Evolutionary conservation across 2,888 invertebrate genomes (phyloP).

Genomic region (Stomorhina lunata): DNA sequence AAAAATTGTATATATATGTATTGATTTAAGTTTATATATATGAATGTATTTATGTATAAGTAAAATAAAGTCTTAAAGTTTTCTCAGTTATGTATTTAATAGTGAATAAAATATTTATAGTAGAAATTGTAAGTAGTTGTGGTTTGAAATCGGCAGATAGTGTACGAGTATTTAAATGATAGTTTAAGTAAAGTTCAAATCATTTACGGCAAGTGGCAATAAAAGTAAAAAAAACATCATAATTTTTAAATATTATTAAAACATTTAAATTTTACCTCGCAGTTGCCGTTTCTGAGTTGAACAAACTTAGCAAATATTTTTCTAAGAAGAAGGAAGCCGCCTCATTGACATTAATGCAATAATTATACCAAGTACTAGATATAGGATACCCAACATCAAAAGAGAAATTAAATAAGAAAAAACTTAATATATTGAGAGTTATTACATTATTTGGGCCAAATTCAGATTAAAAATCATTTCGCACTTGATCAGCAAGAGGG

Average conservation of each 20-base stretch:
- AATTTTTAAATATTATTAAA: background rate
- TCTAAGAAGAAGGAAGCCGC: constrained; percentile 23
- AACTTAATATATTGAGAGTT: too few species aligned
- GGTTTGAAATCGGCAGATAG: constrained; percentile 9
- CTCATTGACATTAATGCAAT: constrained; percentile 32
- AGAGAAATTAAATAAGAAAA: background rate
- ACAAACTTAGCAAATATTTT: background rate
- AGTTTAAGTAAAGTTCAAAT: background rate
- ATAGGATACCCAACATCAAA: background rate
- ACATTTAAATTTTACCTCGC: background rate
- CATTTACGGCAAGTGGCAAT: background rate
- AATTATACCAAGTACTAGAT: constrained; percentile 13
- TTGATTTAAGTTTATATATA: too few species aligned
- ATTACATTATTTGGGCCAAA: too few species aligned
- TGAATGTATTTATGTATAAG: too few species aligned
- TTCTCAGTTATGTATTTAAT: too few species aligned
- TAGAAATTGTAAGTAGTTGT: background rate
- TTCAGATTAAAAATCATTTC: too few species aligned
- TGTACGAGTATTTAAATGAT: background rate
- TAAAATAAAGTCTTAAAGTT: too few species aligned
- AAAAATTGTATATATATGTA: too few species aligned
- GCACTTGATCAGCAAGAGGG: too few species aligned
- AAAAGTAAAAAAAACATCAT: background rate
- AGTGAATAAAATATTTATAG: too few species aligned
- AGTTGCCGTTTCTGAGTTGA: constrained; percentile 29